These are phyloP conservation scores for Hylyphantes graminicola DNA, from an alignment of 1,140 invertebrate species.

Conservation along the genomic window DNA sequence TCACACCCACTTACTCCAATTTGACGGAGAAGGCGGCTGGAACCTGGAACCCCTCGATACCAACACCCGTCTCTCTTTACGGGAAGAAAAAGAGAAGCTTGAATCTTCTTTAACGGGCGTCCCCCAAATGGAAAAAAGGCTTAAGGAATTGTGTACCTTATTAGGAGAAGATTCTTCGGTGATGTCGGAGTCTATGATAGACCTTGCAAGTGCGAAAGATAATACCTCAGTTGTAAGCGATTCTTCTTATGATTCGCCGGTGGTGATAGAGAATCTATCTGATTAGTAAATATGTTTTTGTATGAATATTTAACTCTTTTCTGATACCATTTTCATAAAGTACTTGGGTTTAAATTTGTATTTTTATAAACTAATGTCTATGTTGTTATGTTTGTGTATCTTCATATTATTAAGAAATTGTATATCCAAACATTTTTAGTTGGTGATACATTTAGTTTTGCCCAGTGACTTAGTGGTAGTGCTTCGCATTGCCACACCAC, in stretches of 20 bases:
- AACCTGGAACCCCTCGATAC: slow-evolving; percentile 77
- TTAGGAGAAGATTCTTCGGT: slow-evolving; percentile 68
- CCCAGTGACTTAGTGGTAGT: too few relatives aligned
- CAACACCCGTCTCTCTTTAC: slow-evolving; percentile 69
- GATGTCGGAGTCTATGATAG: neutral
- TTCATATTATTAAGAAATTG: too few relatives aligned
- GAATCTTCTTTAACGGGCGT: slow-evolving; percentile 69
- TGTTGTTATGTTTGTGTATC: too few relatives aligned
- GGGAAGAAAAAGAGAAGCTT: slow-evolving; percentile 72
- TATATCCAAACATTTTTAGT: too few relatives aligned
- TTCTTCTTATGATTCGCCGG: slow-evolving; percentile 43
- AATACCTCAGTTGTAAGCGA: slow-evolving; percentile 36
- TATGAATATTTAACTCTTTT: too few relatives aligned
- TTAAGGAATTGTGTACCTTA: slow-evolving; percentile 69
- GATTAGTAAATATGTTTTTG: slow-evolving; percentile 15
- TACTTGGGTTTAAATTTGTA: too few relatives aligned
- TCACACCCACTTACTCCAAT: slow-evolving; percentile 91
- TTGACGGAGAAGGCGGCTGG: slow-evolving; percentile 94
- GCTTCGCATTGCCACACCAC: too few relatives aligned
- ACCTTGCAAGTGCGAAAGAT: slow-evolving; percentile 27
- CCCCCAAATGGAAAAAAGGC: slow-evolving; percentile 69
- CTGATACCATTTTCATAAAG: too few relatives aligned
- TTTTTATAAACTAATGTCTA: too few relatives aligned
- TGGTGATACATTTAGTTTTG: too few relatives aligned
- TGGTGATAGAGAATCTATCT: slow-evolving; percentile 51